Percentiles rank a stretch among this genome's conserved stretches.
Evolutionary conservation across 1,140 invertebrate genomes (phyloP).

Genomic region (Bombus haemorrhoidalis): DNA sequence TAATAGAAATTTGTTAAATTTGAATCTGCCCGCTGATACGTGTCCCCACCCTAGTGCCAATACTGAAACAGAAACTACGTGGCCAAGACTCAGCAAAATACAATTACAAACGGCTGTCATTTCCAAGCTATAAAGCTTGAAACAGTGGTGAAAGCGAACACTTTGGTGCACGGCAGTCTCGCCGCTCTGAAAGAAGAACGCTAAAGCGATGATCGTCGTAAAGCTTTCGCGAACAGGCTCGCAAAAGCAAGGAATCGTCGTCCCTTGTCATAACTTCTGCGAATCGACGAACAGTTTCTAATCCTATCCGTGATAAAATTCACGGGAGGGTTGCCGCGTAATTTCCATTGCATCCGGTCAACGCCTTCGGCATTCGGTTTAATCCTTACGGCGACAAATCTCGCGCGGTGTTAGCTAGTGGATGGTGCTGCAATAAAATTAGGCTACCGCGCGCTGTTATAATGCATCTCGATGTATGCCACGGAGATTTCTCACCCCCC

Average conservation of each 20-base stretch:
- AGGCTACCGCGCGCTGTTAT: constrained; percentile 61
- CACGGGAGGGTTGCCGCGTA: not conserved
- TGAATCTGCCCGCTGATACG: not conserved
- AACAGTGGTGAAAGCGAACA: not conserved
- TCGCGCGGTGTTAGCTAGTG: not conserved
- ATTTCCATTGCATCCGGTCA: constrained; percentile 6
- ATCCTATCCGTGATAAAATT: not conserved
- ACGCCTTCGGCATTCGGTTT: not conserved
- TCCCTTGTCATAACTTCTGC: not conserved
- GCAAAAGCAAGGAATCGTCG: not conserved
- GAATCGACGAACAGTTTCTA: constrained; percentile 22
- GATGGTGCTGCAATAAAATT: constrained; percentile 58
- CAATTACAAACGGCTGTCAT: not conserved
- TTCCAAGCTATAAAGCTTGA: not conserved
- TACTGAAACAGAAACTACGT: too few relatives aligned
- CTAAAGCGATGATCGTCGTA: not conserved
- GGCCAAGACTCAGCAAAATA: not conserved
- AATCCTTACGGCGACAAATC: constrained; percentile 44
- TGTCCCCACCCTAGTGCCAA: too few relatives aligned
- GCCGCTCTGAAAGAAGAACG: not conserved
- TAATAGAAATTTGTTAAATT: not conserved
- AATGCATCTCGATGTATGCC: constrained; percentile 45
- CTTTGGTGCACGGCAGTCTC: not conserved
- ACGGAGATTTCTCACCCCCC: constrained; percentile 54
- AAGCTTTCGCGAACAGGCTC: not conserved